Base-by-base conservation (phyloP, 2,888 invertebrate genomes). In the Linnaemya tessellans region DNA sequence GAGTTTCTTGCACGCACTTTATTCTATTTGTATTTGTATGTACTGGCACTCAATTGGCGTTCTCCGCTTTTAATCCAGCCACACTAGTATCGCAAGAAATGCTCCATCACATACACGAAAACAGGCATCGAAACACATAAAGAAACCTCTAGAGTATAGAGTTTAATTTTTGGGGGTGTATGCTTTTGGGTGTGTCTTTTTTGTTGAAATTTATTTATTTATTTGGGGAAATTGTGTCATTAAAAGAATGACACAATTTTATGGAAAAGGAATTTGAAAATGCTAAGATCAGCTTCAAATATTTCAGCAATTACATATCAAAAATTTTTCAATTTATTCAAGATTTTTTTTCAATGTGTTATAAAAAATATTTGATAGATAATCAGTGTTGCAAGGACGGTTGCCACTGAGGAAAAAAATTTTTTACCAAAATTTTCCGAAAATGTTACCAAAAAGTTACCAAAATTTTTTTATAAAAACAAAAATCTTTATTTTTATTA, bases 181-280 rank as follows among this genome's bases (percentile, higher is more conserved):
- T 79, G 54, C 79, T 75, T 80, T 81, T 87, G 88, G 87, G 88
- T 86, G 86, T 87, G 80, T 82, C 68, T 46, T 82, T 64, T 79
- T 79, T 79, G 73, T 67, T 68, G 46, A 65, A 73, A 79, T 71
- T 71, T 80, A 49, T 46, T 67, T 65, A 54, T 64, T 30, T 43
- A 15, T 51, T 60, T 30, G 38, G 20, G 20, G 65, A 71, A 60
- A 79, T 70, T 75, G 82, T 82, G 82, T 80, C 85, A 82, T 82
- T 82, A 75, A 65, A 82, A 62, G 60, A 85, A 80, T 85, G 85
- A 80, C 82, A 85, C 85, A 85, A 85, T 80, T 85, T 60, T 51
- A 60, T 71, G 49, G 54, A 49, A n/a, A 46, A 60, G 35, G 41
- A 67, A 67, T 67, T 74, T 71, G 22, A 9, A 38, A 56, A 35